Evolutionary conservation across 2,113 vertebrate species (phyloP).

Genomic region (Boleophthalmus pectinirostris): DNA sequence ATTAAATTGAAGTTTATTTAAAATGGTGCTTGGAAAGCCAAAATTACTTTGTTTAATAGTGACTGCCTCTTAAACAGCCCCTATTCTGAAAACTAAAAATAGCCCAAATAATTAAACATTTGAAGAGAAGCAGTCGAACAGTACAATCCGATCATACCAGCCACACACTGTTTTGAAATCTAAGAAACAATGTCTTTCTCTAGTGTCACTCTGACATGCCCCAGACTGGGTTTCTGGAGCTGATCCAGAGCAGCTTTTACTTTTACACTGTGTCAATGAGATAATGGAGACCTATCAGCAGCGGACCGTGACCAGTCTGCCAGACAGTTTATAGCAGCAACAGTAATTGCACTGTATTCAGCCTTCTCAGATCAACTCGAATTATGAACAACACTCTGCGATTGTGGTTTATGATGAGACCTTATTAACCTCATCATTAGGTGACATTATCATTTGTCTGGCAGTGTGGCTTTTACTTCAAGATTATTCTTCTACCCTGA

Average conservation of each 20-base stretch:
- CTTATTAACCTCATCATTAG: slow-evolving; percentile 7
- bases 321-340: slow-evolving; percentile 28
- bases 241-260: slow-evolving; percentile 37
- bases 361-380: slow-evolving; percentile 15
- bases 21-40: not conserved
- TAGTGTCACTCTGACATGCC: slow-evolving; percentile 60
- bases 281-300: slow-evolving; percentile 59
- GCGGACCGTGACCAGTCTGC: slow-evolving; percentile 31
- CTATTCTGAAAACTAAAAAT: not conserved
- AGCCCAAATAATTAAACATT: slow-evolving; percentile 27
- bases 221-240: slow-evolving; percentile 38
- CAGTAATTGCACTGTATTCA: slow-evolving; percentile 40
- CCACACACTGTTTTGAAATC: slow-evolving; percentile 51
- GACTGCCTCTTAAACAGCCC: not conserved
- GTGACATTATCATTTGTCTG: not conserved
- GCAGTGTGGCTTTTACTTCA: not conserved
- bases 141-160: slow-evolving; percentile 38
- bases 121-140: slow-evolving; percentile 3
- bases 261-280: slow-evolving; percentile 40
- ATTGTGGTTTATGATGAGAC: not conserved
- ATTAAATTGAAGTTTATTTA: not conserved
- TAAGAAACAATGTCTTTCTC: slow-evolving; percentile 45
- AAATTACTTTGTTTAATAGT: not conserved
- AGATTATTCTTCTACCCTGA: not conserved
- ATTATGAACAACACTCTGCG: not conserved